Conservation (phyloP, 53 echinoderm and acorn worm species). For the Henricia sp. region DNA sequence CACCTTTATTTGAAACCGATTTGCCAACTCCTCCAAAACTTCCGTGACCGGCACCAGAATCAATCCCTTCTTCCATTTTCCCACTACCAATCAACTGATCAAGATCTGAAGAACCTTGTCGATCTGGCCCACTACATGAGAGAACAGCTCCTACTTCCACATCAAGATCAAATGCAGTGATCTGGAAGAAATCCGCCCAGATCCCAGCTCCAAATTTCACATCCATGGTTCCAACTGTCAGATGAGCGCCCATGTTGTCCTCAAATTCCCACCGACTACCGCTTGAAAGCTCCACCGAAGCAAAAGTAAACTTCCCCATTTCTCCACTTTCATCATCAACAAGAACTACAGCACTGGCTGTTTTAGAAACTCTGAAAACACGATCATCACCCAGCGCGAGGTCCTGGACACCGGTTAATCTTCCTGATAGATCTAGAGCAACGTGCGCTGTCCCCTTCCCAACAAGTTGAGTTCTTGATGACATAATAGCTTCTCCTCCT, state of each 20-base stretch:
- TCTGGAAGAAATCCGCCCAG: slow-evolving; percentile 75
- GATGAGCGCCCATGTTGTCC: slow-evolving; percentile 76
- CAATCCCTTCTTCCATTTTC: slow-evolving; percentile 24
- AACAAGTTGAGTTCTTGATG: slow-evolving; percentile 73
- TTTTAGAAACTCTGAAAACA: slow-evolving; percentile 62
- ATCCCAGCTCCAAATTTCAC: slow-evolving; percentile 81
- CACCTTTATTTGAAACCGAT: slow-evolving; percentile 45
- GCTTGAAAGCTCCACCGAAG: slow-evolving; percentile 71
- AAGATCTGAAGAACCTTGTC: slow-evolving; percentile 59
- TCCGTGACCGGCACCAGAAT: slow-evolving; percentile 90
- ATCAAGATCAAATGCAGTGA: slow-evolving; percentile 65
- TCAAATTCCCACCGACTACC: slow-evolving; percentile 80
- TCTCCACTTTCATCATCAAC: slow-evolving; percentile 30
- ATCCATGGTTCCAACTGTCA: slow-evolving; percentile 72
- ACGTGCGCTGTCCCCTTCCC: slow-evolving; percentile 70
- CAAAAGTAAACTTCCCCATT: slow-evolving; percentile 82
- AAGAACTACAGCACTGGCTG: slow-evolving; percentile 73
- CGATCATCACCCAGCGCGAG: slow-evolving; percentile 75
- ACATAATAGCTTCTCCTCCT: slow-evolving; percentile 80
- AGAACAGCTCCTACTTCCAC: slow-evolving; percentile 76
- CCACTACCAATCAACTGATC: slow-evolving; percentile 71
- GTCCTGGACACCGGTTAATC: slow-evolving; percentile 78
- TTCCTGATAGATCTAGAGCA: slow-evolving; percentile 75
- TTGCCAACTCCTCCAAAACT: slow-evolving; percentile 79
- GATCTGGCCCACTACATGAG: slow-evolving; percentile 66